These are phyloP conservation scores for Dasysyrphus tricinctus DNA, from an alignment of 2,888 invertebrate genomes.

Conservation along the genomic window DNA sequence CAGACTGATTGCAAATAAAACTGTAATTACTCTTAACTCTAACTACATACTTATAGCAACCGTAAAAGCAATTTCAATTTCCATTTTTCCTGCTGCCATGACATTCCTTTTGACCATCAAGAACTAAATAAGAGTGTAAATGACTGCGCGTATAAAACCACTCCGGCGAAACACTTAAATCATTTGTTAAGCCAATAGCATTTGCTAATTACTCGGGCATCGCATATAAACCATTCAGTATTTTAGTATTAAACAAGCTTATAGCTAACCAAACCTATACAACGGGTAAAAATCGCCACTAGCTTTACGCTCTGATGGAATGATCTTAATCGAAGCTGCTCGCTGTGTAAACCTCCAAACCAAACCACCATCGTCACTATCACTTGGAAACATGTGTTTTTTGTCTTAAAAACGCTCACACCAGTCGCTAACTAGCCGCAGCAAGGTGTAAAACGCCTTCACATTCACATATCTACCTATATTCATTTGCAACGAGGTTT, in stretches of 20 bases:
- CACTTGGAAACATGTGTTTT: constrained; percentile 63
- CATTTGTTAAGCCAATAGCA: constrained; percentile 70
- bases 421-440: constrained; percentile 42
- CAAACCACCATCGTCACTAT: constrained; percentile 24
- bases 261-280: not conserved
- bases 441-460: constrained; percentile 72
- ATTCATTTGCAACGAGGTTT: constrained; percentile 35
- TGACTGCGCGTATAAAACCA: constrained; percentile 37
- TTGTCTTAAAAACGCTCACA: constrained; percentile 46
- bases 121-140: constrained; percentile 42
- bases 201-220: constrained; percentile 68
- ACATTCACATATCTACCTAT: constrained; percentile 38
- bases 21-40: constrained; percentile 40
- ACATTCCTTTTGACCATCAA: constrained; percentile 30
- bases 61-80: constrained; percentile 58
- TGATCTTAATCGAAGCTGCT: constrained; percentile 60
- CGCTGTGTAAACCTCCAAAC: constrained; percentile 6
- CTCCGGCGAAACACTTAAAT: constrained; percentile 59
- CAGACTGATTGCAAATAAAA: constrained; percentile 29
- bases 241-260: not conserved
- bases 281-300: constrained; percentile 28
- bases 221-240: constrained; percentile 19
- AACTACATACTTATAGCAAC: not conserved
- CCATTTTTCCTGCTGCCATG: constrained; percentile 37
- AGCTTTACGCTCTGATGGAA: constrained; percentile 62